Base-by-base conservation (phyloP, 1,140 invertebrate species). In the Tetramorium simillimum region DNA sequence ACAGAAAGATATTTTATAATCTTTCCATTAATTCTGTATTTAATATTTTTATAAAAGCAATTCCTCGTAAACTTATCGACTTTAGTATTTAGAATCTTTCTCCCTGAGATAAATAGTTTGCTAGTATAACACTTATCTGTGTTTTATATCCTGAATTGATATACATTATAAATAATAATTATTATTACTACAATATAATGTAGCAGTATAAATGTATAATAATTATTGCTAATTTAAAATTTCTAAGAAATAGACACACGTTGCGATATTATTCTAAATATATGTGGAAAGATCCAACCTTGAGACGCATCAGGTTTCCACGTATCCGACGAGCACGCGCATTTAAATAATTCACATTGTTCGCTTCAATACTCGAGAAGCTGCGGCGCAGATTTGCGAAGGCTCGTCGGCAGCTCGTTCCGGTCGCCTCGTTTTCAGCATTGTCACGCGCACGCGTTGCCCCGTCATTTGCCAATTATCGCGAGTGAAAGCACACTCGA, bases 401-500 rank as follows among this genome's bases (percentile, higher is more conserved):
- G 69, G 53, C 80, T 84, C 65, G 65, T n/a, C 65, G 37, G 65
- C 67, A 70, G 65, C 78, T 82, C 53, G 80, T 84, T 60, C 80
- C 77, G 77, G 62, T 65, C 77, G 77, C 62, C 69, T 75, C 69
- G 18, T 84, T 84, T 84, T 84, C 69, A 84, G 80, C 80, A 84
- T 84, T 84, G 80, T 75, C 80, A 84, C 80, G 80, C 80, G 80
- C 80, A 84, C 80, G 80, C 80, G 80, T 84, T 84, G 80, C 80
- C 80, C 80, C 80, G 80, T 84, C 80, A 84, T 84, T 84, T 84
- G 80, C 80, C 80, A 84, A 84, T 84, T 84, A 84, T 84, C 80
- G 80, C 80, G 80, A 84, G 80, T 84, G 80, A 84, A 84, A 84
- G 80, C 80, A 84, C 80, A 84, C 80, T 84, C 80, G 80, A 75